Conservation (phyloP, 2,113 vertebrate genomes). For the Microcebus griseorufus region DNA sequence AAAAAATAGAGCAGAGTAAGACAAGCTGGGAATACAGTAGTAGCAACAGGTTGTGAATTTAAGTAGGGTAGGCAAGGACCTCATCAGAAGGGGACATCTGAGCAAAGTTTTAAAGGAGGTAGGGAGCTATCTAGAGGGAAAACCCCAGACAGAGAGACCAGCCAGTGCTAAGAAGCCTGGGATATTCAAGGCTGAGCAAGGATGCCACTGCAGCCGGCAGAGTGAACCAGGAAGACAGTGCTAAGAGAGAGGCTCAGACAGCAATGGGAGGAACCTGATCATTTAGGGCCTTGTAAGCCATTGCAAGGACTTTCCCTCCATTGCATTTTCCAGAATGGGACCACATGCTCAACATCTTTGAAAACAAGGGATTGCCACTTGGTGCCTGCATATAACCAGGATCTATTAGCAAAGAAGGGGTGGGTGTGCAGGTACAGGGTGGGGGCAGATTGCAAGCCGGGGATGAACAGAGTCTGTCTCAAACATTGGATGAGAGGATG, state of each 20-base stretch:
- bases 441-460: not conserved
- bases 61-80: not conserved
- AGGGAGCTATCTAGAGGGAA: not conserved
- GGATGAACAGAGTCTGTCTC: not conserved
- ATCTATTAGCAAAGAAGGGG: not conserved
- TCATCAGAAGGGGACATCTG: not conserved
- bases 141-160: not conserved
- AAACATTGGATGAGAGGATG: not conserved
- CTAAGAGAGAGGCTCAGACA: not conserved
- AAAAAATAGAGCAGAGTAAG: not conserved
- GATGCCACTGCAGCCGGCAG: not conserved
- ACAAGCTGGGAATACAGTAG: not conserved
- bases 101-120: not conserved
- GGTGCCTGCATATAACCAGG: not conserved
- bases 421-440: not conserved
- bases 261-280: not conserved
- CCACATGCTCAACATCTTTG: not conserved
- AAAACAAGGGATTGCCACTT: not conserved
- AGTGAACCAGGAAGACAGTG: not conserved
- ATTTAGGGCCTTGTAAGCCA: not conserved
- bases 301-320: not conserved
- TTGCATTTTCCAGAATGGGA: not conserved
- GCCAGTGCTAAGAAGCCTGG: not conserved
- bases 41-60: not conserved
- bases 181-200: not conserved